Percentiles rank a stretch among this genome's conserved stretches.
Conservation (phyloP, 2,888 invertebrate species). For the Eupithecia inturbata region DNA sequence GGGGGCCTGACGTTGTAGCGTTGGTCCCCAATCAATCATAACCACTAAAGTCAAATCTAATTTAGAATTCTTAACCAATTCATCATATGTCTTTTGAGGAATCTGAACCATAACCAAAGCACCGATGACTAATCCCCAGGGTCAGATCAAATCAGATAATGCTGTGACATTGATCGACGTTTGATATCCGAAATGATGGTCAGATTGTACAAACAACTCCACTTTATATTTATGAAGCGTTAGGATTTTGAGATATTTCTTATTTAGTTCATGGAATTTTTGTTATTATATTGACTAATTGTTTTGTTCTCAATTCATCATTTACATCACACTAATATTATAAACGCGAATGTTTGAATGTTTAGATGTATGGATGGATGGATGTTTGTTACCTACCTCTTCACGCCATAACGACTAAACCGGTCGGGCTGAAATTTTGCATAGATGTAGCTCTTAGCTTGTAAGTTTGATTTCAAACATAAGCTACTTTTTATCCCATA, state of each 20-base stretch:
- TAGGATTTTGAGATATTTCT: slow-evolving; percentile 8
- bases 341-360: no score
- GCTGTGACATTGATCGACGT: slow-evolving; percentile 80
- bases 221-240: slow-evolving; percentile 17
- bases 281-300: not conserved
- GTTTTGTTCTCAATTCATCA: not conserved
- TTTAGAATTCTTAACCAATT: slow-evolving; percentile 43
- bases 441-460: no score
- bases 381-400: no score
- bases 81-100: slow-evolving; percentile 49
- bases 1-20: slow-evolving; percentile 35
- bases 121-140: slow-evolving; percentile 69
- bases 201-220: slow-evolving; percentile 48
- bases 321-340: no score
- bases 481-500: no score
- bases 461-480: no score
- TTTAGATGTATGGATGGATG: no score
- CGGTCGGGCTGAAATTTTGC: no score
- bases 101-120: slow-evolving; percentile 64
- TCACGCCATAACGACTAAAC: no score
- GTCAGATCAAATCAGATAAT: slow-evolving; percentile 68
- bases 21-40: slow-evolving; percentile 46
- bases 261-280: not conserved
- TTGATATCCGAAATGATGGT: slow-evolving; percentile 68
- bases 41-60: slow-evolving; percentile 30